phyloP scores from a whole-genome alignment of 2,797 vertebrate genomes.

The Sus cebifrons region DNA sequence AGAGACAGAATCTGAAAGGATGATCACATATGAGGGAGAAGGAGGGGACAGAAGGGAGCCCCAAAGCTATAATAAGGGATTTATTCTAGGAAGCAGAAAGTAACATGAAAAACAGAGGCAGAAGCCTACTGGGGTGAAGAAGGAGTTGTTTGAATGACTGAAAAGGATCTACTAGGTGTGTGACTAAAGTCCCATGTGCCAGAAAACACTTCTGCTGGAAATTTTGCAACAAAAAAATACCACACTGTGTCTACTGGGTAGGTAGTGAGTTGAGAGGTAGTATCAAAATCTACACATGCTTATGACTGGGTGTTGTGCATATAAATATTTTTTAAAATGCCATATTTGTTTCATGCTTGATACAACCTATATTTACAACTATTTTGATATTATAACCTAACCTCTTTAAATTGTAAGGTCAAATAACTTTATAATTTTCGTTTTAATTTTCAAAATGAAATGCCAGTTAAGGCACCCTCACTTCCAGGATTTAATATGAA shows the following conservation, averaged over 20 bases:
- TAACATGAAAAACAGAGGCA: background rate
- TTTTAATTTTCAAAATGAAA: constrained; percentile 56
- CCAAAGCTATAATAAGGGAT: background rate
- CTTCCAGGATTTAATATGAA: background rate
- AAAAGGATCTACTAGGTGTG: background rate
- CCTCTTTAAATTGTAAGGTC: background rate
- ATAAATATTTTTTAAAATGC: background rate
- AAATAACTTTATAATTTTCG: constrained; percentile 49
- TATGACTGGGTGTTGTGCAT: background rate
- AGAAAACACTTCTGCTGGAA: background rate
- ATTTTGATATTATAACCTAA: background rate
- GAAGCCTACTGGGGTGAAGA: background rate
- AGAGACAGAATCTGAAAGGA: background rate
- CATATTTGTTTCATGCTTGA: background rate
- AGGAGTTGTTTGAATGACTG: rapidly evolving
- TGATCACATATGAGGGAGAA: too few species aligned
- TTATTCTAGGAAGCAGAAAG: constrained; percentile 3
- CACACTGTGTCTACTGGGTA: background rate
- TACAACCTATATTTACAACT: background rate
- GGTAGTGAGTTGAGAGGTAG: background rate
- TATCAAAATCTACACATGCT: constrained; percentile 13
- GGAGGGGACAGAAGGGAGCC: background rate
- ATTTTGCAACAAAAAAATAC: background rate
- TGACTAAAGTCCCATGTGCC: background rate
- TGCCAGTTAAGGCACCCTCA: background rate